Evolutionary conservation across 2,797 vertebrate genomes (phyloP).

Genomic region (Glossophaga mutica): DNA sequence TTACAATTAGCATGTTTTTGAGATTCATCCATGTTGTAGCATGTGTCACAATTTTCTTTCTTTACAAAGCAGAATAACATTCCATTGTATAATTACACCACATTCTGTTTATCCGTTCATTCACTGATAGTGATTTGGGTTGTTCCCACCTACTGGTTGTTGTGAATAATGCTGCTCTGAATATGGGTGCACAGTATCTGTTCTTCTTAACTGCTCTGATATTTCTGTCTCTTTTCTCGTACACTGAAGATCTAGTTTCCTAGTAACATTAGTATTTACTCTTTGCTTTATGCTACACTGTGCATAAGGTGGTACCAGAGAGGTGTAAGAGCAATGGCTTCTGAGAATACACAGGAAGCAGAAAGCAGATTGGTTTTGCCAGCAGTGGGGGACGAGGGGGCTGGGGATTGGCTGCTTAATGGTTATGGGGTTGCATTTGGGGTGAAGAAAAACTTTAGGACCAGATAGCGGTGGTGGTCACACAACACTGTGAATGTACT

Average conservation of each 20-base stretch:
- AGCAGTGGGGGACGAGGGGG: no score
- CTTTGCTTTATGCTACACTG: not conserved
- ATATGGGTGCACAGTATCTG: not conserved
- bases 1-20: not conserved
- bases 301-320: not conserved
- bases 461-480: not conserved
- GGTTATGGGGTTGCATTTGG: not conserved
- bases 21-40: not conserved
- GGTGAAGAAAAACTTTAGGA: not conserved
- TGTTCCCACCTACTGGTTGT: not conserved
- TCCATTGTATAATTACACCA: not conserved
- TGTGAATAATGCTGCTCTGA: not conserved
- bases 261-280: not conserved
- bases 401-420: not conserved
- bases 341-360: not conserved
- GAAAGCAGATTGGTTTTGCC: not conserved
- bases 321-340: not conserved
- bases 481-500: not conserved
- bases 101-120: not conserved
- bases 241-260: not conserved
- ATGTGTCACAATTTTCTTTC: not conserved
- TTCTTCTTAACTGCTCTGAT: not conserved
- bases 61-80: not conserved
- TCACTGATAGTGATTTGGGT: no score
- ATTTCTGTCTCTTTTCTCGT: not conserved